These are phyloP conservation scores for Neolamprologus sp. DNA, from an alignment of 2,113 vertebrate genomes.

Conservation along the genomic window DNA sequence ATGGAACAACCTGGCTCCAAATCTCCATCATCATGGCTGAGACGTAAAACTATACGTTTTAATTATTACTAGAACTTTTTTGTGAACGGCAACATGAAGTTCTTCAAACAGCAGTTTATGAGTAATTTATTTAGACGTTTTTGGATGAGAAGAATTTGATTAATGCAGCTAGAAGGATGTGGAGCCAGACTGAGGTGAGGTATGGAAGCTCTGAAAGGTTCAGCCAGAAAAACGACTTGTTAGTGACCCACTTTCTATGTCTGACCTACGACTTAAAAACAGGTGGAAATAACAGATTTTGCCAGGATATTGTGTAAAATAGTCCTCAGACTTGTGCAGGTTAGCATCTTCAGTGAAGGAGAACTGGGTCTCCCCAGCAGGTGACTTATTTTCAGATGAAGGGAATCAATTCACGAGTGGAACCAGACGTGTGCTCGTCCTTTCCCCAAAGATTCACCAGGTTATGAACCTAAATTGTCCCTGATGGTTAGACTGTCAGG, in stretches of 20 bases:
- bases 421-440: not conserved
- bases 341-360: not conserved
- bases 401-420: not conserved
- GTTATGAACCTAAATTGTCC: not conserved
- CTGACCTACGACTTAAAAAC: not conserved
- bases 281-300: not conserved
- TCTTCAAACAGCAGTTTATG: not conserved
- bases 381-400: not conserved
- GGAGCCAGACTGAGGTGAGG: constrained; percentile 23
- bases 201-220: not conserved
- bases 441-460: not conserved
- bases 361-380: not conserved
- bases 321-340: not conserved
- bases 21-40: not conserved
- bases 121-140: not conserved
- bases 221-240: not conserved
- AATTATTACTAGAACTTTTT: not conserved
- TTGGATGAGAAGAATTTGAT: fast-evolving
- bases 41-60: not conserved
- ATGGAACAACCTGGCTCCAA: constrained; percentile 26
- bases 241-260: not conserved
- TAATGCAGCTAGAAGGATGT: not conserved
- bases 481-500: not conserved
- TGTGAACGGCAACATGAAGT: not conserved
- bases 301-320: not conserved